Evolutionary conservation across 2,113 vertebrate genomes (phyloP).

Genomic region (Corydoras sp.): DNA sequence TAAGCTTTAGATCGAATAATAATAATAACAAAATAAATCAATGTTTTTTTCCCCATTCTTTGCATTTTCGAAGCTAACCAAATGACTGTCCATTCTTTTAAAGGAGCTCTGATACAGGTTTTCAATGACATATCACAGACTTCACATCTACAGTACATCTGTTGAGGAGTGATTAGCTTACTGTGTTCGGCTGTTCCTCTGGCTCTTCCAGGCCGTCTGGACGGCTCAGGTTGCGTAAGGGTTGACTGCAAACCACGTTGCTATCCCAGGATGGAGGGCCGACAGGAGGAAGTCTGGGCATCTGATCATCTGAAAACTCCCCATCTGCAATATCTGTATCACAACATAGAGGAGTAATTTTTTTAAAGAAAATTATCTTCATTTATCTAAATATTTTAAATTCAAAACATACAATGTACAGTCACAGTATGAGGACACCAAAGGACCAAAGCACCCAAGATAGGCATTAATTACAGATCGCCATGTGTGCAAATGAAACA

Average conservation of each 20-base stretch:
- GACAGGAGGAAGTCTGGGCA: constrained; percentile 82
- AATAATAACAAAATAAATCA: no score
- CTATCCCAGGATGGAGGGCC: constrained; percentile 85
- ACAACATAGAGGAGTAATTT: neutral
- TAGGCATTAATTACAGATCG: no score
- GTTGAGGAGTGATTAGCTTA: constrained; percentile 39
- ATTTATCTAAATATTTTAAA: no score
- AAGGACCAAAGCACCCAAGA: no score
- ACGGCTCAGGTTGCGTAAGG: constrained; percentile 85
- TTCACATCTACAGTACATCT: neutral
- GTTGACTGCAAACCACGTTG: constrained; percentile 93
- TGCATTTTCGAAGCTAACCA: no score
- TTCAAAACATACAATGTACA: no score
- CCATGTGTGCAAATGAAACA: no score
- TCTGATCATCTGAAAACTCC: constrained; percentile 85
- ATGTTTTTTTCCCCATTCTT: no score
- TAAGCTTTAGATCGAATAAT: no score
- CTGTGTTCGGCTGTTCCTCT: constrained; percentile 67
- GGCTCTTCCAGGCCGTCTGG: constrained; percentile 91
- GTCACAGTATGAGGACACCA: no score
- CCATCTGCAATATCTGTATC: constrained; percentile 82
- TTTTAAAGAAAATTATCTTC: neutral
- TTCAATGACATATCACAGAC: neutral
- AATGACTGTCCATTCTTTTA: no score
- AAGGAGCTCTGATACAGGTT: no score